Conservation (phyloP, 2,888 invertebrate genomes). For the Hymenopus coronatus region DNA sequence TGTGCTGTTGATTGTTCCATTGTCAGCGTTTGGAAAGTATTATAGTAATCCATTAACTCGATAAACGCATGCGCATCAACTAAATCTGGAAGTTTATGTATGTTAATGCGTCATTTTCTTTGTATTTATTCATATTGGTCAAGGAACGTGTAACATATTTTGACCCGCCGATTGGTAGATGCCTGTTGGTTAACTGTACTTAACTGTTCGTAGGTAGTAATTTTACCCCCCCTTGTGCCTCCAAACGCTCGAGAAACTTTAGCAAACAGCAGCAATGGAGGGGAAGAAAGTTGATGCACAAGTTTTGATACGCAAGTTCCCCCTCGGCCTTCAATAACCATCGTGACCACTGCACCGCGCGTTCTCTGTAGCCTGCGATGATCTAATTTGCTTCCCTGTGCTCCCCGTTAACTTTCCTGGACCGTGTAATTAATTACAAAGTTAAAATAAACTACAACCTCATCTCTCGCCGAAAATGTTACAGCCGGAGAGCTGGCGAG, state of each 20-base stretch:
- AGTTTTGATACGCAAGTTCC: not conserved
- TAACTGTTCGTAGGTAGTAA: no score
- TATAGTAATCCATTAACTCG: no score
- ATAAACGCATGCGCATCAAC: no score
- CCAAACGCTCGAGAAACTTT: not conserved
- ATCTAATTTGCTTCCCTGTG: not conserved
- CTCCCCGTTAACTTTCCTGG: conserved; percentile 4
- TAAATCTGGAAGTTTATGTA: no score
- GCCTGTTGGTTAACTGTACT: no score
- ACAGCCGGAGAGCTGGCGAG: not conserved
- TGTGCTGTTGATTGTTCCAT: no score
- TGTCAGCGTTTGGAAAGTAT: no score
- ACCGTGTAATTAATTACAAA: conserved; percentile 20
- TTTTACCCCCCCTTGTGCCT: no score
- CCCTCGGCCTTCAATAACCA: not conserved
- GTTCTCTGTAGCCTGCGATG: not conserved
- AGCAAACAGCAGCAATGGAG: not conserved
- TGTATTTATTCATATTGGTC: no score
- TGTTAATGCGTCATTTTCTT: no score
- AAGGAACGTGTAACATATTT: no score
- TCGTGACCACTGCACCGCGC: not conserved
- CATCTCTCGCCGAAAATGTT: not conserved
- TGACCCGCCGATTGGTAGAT: no score
- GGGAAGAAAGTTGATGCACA: not conserved
- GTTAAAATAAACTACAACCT: conserved; percentile 5